phyloP scores from a whole-genome alignment of 2,888 invertebrate species.

The Cerastoderma edule region DNA sequence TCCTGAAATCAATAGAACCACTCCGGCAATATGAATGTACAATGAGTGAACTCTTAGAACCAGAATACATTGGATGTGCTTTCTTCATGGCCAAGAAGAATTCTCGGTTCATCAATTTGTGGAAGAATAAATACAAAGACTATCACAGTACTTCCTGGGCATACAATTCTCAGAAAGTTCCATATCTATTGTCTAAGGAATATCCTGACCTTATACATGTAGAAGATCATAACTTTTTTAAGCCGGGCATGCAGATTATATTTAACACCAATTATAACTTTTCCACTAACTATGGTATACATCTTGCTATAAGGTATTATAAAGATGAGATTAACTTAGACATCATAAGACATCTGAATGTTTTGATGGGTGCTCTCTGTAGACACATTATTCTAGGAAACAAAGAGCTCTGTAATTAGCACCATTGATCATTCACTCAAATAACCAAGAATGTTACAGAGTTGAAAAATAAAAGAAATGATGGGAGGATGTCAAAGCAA shows the following conservation, averaged over 20 bases:
- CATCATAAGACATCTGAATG: not conserved
- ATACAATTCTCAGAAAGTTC: conserved; percentile 15
- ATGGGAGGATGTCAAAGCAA: too few species aligned
- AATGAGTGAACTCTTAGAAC: conserved; percentile 1
- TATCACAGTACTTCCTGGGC: not conserved
- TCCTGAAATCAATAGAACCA: conserved; percentile 8
- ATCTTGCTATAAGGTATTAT: not conserved
- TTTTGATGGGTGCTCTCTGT: conserved; percentile 3
- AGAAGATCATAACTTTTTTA: conserved; percentile 16
- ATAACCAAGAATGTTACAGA: too few species aligned
- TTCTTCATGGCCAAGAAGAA: conserved; percentile 15
- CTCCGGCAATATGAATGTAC: conserved; percentile 10
- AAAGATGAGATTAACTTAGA: not conserved
- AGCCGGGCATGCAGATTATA: conserved; percentile 12
- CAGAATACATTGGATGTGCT: conserved; percentile 9
- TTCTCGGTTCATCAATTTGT: conserved; percentile 4
- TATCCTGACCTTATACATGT: not conserved
- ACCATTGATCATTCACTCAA: too few species aligned
- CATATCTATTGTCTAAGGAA: conserved; percentile 3
- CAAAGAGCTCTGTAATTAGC: conserved; percentile 12
- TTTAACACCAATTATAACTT: conserved; percentile 7
- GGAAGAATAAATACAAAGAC: conserved; percentile 9
- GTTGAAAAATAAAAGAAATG: too few species aligned
- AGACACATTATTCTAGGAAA: conserved; percentile 7
- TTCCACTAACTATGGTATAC: conserved; percentile 16